phyloP scores from a whole-genome alignment of 2,113 vertebrate genomes.

The Zosterops hypoxanthus region DNA sequence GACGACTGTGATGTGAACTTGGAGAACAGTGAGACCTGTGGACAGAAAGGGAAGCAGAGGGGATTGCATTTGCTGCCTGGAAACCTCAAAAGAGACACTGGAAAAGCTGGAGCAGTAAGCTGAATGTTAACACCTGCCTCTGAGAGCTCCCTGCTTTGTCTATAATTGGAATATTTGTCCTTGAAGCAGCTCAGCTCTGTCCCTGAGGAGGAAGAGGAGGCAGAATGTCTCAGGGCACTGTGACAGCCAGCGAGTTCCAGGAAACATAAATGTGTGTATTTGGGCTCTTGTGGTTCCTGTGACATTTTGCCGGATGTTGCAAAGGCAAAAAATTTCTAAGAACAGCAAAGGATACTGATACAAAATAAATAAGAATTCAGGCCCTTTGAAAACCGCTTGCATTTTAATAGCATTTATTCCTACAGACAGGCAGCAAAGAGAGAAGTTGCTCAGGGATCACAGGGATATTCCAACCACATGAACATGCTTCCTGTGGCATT shows the following conservation, averaged over 20 bases:
- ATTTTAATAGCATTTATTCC: neutral
- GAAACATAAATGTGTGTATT: neutral
- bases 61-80: neutral
- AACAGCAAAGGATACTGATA: neutral
- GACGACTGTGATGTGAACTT: fast-evolving
- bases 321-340: neutral
- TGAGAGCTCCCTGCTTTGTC: neutral
- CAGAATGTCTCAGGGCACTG: neutral
- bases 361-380: neutral
- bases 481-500: neutral
- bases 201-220: neutral
- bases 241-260: neutral
- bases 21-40: neutral
- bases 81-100: neutral
- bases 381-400: neutral
- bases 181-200: slow-evolving; percentile 1
- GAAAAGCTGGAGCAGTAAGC: neutral
- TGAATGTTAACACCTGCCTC: neutral
- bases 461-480: neutral
- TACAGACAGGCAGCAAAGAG: neutral
- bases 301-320: neutral
- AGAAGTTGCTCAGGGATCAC: neutral
- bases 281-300: neutral
- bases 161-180: slow-evolving; percentile 13
- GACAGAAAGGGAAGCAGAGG: neutral